phyloP scores from a whole-genome alignment of 2,888 invertebrate species.

The Celastrina argiolus region DNA sequence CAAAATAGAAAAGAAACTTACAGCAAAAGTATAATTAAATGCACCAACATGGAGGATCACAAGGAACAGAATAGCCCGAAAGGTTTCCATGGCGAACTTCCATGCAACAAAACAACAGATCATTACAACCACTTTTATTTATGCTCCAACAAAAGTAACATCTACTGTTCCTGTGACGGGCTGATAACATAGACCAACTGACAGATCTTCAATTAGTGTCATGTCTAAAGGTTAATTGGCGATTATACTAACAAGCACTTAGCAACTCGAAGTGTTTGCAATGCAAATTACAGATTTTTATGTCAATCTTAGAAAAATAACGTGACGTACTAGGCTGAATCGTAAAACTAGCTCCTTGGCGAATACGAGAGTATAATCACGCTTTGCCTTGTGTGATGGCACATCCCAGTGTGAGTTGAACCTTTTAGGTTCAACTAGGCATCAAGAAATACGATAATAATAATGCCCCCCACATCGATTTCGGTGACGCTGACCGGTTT shows the following conservation, averaged over 20 bases:
- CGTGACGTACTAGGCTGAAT: too few relatives aligned
- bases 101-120: neutral
- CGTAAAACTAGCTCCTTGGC: too few relatives aligned
- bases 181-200: slow-evolving; percentile 41
- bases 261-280: neutral
- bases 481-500: too few relatives aligned
- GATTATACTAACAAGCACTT: slow-evolving; percentile 15
- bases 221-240: slow-evolving; percentile 30
- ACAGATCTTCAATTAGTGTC: slow-evolving; percentile 39
- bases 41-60: slow-evolving; percentile 21
- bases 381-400: too few relatives aligned
- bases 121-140: neutral
- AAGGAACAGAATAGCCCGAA: slow-evolving; percentile 6
- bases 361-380: too few relatives aligned
- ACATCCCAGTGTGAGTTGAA: too few relatives aligned
- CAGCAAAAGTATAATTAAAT: slow-evolving; percentile 18
- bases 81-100: neutral
- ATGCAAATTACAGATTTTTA: neutral
- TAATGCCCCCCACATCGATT: too few relatives aligned
- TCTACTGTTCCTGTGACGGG: slow-evolving; percentile 37
- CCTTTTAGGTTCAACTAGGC: too few relatives aligned
- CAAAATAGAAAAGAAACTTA: slow-evolving; percentile 21
- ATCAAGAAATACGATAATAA: too few relatives aligned
- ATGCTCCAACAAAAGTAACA: neutral
- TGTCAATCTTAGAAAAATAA: neutral